These are phyloP conservation scores for Argyresthia goedartella DNA, from an alignment of 2,888 invertebrate species.

Conservation along the genomic window DNA sequence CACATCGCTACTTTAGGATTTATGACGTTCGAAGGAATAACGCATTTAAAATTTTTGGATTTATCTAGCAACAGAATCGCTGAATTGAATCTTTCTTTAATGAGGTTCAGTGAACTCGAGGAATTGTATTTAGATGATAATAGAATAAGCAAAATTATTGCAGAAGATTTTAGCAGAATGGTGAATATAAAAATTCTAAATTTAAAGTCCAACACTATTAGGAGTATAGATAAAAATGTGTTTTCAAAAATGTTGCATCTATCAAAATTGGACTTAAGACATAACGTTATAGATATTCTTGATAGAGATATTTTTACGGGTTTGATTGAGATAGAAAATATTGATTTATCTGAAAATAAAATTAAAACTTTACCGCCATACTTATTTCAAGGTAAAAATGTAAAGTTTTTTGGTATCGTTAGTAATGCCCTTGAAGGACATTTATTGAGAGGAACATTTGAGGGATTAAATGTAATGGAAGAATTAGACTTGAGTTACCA, in stretches of 20 bases:
- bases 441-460: constrained; percentile 32
- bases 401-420: constrained; percentile 26
- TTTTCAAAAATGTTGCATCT: constrained; percentile 24
- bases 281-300: constrained; percentile 26
- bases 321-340: constrained; percentile 15
- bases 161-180: constrained; percentile 27
- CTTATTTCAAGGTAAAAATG: constrained; percentile 31
- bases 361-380: constrained; percentile 27
- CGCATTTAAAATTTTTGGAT: constrained; percentile 26
- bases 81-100: constrained; percentile 30
- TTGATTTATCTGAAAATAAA: constrained; percentile 35
- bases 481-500: constrained; percentile 34
- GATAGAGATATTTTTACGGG: constrained; percentile 24
- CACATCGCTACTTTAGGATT: constrained; percentile 23
- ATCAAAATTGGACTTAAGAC: constrained; percentile 23
- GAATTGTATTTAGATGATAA: constrained; percentile 32
- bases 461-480: constrained; percentile 26
- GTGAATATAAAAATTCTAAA: constrained; percentile 23
- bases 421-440: constrained; percentile 31
- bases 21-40: constrained; percentile 37
- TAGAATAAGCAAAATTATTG: constrained; percentile 22
- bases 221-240: constrained; percentile 19
- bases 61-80: constrained; percentile 32
- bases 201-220: constrained; percentile 30
- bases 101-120: constrained; percentile 31